Percentiles rank a stretch among this genome's conserved stretches.
Evolutionary conservation across 2,113 vertebrate species (phyloP).

Genomic region (Phodopus roborovskii): DNA sequence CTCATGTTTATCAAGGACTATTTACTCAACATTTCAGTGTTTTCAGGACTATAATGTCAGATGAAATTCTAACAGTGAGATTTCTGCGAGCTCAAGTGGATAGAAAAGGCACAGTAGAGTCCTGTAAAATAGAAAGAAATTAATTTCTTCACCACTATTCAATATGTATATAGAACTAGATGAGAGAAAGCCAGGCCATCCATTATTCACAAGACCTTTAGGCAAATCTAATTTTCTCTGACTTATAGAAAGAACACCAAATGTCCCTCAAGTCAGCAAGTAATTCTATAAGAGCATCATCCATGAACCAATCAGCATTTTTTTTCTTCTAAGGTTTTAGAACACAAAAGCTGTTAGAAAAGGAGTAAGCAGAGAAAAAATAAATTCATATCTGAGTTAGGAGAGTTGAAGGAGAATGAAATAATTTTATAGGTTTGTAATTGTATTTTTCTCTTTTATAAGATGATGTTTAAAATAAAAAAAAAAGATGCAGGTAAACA

Average conservation of each 20-base stretch:
- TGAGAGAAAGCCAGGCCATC: not conserved
- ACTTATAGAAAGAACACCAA: not conserved
- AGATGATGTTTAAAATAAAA: not conserved
- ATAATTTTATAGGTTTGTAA: not conserved
- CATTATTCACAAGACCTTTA: not conserved
- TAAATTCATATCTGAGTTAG: not conserved
- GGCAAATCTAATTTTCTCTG: conserved; percentile 54
- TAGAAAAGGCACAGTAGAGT: not conserved
- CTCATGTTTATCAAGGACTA: not conserved
- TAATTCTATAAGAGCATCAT: not conserved
- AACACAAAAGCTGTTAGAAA: not conserved
- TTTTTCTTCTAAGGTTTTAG: not conserved
- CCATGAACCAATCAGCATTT: not conserved
- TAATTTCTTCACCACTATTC: not conserved
- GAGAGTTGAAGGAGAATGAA: not conserved
- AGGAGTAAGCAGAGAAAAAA: not conserved
- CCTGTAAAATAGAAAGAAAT: not conserved
- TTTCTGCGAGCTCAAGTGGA: not conserved
- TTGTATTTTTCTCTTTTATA: not conserved
- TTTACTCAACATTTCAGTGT: not conserved
- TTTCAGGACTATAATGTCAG: not conserved
- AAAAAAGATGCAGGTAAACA: not conserved
- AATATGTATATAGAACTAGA: not conserved
- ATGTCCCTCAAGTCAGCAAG: not conserved
- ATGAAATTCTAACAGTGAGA: not conserved